These are phyloP conservation scores for Polyergus mexicanus DNA, from an alignment of 1,140 invertebrate species.

Conservation along the genomic window DNA sequence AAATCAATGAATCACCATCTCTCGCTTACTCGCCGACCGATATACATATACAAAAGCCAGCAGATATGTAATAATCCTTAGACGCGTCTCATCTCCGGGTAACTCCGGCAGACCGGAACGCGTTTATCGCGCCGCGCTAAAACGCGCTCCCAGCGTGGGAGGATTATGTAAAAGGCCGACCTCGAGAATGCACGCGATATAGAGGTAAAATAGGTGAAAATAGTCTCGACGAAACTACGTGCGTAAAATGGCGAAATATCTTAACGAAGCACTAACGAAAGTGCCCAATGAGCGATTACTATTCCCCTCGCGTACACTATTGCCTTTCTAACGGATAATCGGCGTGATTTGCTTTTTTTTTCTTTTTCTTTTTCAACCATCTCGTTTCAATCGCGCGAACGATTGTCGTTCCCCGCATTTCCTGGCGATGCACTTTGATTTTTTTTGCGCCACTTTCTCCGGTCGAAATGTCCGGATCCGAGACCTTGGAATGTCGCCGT, in stretches of 20 bases:
- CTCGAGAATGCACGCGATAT: slow-evolving; percentile 66
- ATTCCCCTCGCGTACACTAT: slow-evolving; percentile 54
- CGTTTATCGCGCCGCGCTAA: slow-evolving; percentile 64
- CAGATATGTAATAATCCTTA: slow-evolving; percentile 35
- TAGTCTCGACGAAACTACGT: slow-evolving; percentile 31
- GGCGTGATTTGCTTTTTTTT: slow-evolving; percentile 16
- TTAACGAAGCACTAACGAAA: slow-evolving; percentile 63
- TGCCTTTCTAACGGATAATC: slow-evolving; percentile 68
- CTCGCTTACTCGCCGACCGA: slow-evolving; percentile 33
- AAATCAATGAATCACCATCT: slow-evolving; percentile 75
- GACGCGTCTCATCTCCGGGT: slow-evolving; percentile 55
- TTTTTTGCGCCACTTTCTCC: slow-evolving; percentile 64
- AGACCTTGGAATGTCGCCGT: slow-evolving; percentile 16
- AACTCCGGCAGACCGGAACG: slow-evolving; percentile 59
- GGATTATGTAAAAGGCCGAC: slow-evolving; percentile 69
- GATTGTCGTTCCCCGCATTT: background rate
- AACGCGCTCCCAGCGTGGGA: slow-evolving; percentile 68
- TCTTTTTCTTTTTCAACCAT: slow-evolving; percentile 9
- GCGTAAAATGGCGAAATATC: slow-evolving; percentile 46
- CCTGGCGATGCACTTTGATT: slow-evolving; percentile 22
- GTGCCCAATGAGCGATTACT: slow-evolving; percentile 34
- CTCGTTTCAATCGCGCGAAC: background rate
- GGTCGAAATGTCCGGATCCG: slow-evolving; percentile 21
- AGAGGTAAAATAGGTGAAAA: slow-evolving; percentile 67
- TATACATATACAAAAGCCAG: slow-evolving; percentile 49